Conservation (phyloP, 2,888 invertebrate genomes). For the Augochlorella aurata region DNA sequence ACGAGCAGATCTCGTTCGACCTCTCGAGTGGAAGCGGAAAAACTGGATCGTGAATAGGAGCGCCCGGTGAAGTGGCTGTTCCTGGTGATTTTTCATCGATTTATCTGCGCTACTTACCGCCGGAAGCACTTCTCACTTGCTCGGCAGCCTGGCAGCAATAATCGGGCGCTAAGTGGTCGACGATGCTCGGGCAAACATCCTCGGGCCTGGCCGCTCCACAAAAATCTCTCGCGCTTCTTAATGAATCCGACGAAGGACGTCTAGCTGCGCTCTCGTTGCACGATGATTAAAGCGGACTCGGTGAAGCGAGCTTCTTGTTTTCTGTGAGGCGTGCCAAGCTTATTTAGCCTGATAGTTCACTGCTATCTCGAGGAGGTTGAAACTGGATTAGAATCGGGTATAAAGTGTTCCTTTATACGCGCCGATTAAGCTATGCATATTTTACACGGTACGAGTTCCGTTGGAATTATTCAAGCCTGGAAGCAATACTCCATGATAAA, state of each 20-base stretch:
- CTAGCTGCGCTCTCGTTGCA: neutral
- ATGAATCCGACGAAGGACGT: slow-evolving; percentile 1
- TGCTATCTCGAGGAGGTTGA: neutral
- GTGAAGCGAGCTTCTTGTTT: neutral
- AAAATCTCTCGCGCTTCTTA: neutral
- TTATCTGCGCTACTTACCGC: slow-evolving; percentile 29
- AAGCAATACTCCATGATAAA: too few species aligned
- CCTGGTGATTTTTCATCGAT: slow-evolving; percentile 31
- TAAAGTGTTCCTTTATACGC: neutral
- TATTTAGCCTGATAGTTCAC: neutral
- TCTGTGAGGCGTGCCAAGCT: neutral
- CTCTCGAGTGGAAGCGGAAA: slow-evolving; percentile 66
- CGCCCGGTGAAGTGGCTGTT: slow-evolving; percentile 18
- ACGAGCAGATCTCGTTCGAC: slow-evolving; percentile 29
- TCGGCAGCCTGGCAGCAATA: slow-evolving; percentile 17
- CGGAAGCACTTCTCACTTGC: slow-evolving; percentile 47
- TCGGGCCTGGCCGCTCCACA: neutral
- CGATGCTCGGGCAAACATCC: neutral
- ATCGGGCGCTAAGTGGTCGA: slow-evolving; percentile 17
- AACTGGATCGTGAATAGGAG: slow-evolving; percentile 30
- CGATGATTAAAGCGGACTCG: neutral
- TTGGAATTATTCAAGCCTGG: too few species aligned
- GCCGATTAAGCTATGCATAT: neutral
- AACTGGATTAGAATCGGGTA: neutral
- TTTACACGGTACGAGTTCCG: neutral